phyloP scores from a whole-genome alignment of 2,888 invertebrate species.

The Epirrhoe alternata region DNA sequence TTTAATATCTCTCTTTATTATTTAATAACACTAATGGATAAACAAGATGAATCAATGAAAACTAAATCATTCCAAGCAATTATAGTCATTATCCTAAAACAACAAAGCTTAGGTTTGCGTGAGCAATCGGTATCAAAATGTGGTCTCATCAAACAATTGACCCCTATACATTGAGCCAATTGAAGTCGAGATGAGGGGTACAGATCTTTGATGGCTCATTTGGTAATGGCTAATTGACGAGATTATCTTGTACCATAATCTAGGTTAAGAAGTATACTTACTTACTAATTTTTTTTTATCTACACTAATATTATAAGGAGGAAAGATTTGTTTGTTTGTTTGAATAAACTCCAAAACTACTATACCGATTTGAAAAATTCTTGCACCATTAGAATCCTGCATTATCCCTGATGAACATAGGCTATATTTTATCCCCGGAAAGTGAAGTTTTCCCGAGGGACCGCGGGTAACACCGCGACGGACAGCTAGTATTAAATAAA shows the following conservation, averaged over 20 bases:
- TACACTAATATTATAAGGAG: too few relatives aligned
- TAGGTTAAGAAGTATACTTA: too few relatives aligned
- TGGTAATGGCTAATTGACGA: slow-evolving; percentile 50
- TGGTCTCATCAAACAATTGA: slow-evolving; percentile 63
- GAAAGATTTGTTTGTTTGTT: too few relatives aligned
- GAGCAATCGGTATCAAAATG: slow-evolving; percentile 33
- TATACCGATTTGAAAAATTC: too few relatives aligned
- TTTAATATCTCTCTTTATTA: slow-evolving; percentile 18
- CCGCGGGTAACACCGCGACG: too few relatives aligned
- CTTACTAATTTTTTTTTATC: too few relatives aligned
- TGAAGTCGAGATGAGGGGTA: slow-evolving; percentile 63
- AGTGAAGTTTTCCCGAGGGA: too few relatives aligned
- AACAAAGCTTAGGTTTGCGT: slow-evolving; percentile 23
- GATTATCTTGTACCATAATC: slow-evolving; percentile 42
- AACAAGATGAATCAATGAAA: slow-evolving; percentile 46
- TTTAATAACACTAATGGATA: slow-evolving; percentile 41
- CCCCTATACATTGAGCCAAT: slow-evolving; percentile 67
- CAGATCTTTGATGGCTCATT: slow-evolving; percentile 63
- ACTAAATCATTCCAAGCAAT: slow-evolving; percentile 17
- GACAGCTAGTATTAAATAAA: too few relatives aligned
- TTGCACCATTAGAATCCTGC: too few relatives aligned
- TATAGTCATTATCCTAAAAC: slow-evolving; percentile 5
- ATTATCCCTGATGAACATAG: too few relatives aligned
- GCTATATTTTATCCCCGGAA: too few relatives aligned
- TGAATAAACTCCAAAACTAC: too few relatives aligned